A percentile compares a stretch with the other conserved stretches of the same genome.
These are phyloP conservation scores for Adelognathus sp. DNA, from an alignment of 2,888 invertebrate genomes.

Conservation along the genomic window DNA sequence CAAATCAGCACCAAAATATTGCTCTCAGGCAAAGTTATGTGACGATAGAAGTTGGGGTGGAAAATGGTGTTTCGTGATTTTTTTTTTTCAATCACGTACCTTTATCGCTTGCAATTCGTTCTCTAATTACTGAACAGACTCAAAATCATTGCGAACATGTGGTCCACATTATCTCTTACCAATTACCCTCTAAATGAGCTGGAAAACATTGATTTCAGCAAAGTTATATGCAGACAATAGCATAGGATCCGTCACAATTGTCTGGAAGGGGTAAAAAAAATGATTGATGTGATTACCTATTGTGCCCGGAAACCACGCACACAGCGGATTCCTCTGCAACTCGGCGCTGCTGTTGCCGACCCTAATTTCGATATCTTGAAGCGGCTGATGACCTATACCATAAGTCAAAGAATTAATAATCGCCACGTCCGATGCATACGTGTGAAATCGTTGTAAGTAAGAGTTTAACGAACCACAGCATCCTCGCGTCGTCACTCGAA, in stretches of 20 bases:
- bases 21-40: background rate
- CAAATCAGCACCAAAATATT: background rate
- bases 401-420: background rate
- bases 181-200: too few species aligned
- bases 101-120: too few species aligned
- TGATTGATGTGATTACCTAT: conserved; percentile 84
- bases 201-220: too few species aligned
- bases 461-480: conserved; percentile 85
- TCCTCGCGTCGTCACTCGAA: conserved; percentile 92
- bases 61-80: too few species aligned
- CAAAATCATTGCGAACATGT: too few species aligned
- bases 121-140: too few species aligned
- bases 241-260: background rate
- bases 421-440: background rate
- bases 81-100: too few species aligned
- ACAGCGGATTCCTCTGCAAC: conserved; percentile 93
- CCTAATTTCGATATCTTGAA: conserved; percentile 93
- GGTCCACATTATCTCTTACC: too few species aligned
- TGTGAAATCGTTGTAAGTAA: background rate
- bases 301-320: conserved; percentile 97
- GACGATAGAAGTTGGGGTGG: background rate
- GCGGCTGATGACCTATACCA: conserved; percentile 89
- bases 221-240: too few species aligned
- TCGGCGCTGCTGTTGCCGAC: conserved; percentile 96
- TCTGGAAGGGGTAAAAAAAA: background rate